Conservation (phyloP, 2,113 vertebrate genomes). For the Lutjanus erythropterus region DNA sequence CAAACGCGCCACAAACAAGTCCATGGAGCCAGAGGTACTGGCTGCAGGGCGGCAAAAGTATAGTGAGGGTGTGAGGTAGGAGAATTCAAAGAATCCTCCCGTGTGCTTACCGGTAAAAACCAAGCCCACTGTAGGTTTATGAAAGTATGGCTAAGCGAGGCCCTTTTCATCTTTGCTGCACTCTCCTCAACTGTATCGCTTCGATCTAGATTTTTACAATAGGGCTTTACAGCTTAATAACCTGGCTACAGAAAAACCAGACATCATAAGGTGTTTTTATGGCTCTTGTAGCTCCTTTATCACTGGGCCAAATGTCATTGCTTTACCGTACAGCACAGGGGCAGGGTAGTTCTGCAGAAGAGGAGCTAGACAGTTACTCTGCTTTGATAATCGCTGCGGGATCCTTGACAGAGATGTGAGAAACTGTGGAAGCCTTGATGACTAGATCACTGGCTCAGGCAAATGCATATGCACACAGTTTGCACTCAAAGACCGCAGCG, state of each 20-base stretch:
- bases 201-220: slow-evolving; percentile 73
- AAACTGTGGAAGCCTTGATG: slow-evolving; percentile 19
- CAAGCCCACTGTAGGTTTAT: slow-evolving; percentile 71
- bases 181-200: slow-evolving; percentile 63
- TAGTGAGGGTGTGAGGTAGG: slow-evolving; percentile 64
- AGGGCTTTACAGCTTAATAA: slow-evolving; percentile 80
- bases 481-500: slow-evolving; percentile 13
- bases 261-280: slow-evolving; percentile 81
- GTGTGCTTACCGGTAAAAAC: slow-evolving; percentile 65
- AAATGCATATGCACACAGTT: slow-evolving; percentile 22
- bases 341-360: slow-evolving; percentile 22
- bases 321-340: slow-evolving; percentile 60
- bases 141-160: slow-evolving; percentile 51
- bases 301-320: slow-evolving; percentile 69
- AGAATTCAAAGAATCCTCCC: slow-evolving; percentile 77
- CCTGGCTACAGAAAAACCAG: slow-evolving; percentile 76
- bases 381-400: slow-evolving; percentile 26
- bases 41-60: slow-evolving; percentile 66
- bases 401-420: not conserved
- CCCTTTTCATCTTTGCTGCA: slow-evolving; percentile 71
- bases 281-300: slow-evolving; percentile 69
- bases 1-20: slow-evolving; percentile 67
- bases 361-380: not conserved
- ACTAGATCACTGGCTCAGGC: not conserved
- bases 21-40: slow-evolving; percentile 42